Conservation (phyloP, 1,140 invertebrate species). For the Diploscapter pachys region DNA sequence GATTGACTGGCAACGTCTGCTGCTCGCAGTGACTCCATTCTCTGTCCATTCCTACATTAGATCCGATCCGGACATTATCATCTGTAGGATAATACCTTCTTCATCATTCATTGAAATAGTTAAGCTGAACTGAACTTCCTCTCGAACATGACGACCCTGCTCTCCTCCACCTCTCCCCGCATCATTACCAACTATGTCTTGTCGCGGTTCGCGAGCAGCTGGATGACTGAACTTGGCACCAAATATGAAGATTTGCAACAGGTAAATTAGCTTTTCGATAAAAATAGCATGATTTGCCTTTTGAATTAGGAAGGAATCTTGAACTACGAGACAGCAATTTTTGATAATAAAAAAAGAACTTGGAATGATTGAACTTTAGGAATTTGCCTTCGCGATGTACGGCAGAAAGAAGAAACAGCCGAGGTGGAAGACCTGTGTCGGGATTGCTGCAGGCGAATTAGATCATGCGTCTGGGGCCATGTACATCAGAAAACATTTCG, state of each 20-base stretch:
- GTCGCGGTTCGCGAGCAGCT: constrained; percentile 27
- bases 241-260: constrained; percentile 39
- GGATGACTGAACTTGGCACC: constrained; percentile 24
- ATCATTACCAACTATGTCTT: constrained; percentile 42
- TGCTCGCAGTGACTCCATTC: constrained; percentile 33
- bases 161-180: constrained; percentile 32
- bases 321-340: background rate
- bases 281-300: background rate
- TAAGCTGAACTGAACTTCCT: too few relatives aligned
- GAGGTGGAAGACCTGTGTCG: constrained; percentile 56
- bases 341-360: background rate
- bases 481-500: constrained; percentile 63
- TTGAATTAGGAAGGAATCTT: too few relatives aligned
- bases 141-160: constrained; percentile 16
- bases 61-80: constrained; percentile 36
- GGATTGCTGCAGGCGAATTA: constrained; percentile 56
- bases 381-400: constrained; percentile 33
- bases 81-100: constrained; percentile 18
- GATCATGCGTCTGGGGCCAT: constrained; percentile 62
- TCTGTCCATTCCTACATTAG: constrained; percentile 36
- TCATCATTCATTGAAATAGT: constrained; percentile 3
- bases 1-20: constrained; percentile 42
- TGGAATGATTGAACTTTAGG: constrained; percentile 28
- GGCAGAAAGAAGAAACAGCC: constrained; percentile 58
- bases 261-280: background rate